Evolutionary conservation across 2,113 vertebrate genomes (phyloP).

Genomic region (Halichoerus grypus): DNA sequence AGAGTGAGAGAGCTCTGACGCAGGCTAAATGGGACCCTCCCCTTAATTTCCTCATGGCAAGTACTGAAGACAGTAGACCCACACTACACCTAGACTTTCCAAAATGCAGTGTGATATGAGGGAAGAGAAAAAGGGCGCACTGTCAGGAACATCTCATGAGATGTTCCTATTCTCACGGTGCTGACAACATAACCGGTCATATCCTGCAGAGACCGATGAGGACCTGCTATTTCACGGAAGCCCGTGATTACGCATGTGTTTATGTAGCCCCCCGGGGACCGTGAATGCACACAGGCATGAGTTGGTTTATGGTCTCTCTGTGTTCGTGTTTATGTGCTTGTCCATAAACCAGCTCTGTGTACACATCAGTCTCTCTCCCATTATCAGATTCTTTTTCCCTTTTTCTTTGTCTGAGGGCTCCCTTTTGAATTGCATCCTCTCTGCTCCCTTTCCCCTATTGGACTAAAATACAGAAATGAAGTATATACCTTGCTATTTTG

Average conservation of each 20-base stretch:
- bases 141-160: background rate
- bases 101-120: background rate
- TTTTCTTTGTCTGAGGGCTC: background rate
- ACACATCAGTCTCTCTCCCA: background rate
- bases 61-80: background rate
- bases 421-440: background rate
- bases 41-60: background rate
- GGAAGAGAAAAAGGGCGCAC: background rate
- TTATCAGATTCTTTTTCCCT: background rate
- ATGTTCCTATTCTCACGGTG: background rate
- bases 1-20: background rate
- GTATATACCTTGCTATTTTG: background rate
- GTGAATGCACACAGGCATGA: background rate
- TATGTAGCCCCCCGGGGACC: background rate
- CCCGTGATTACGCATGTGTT: background rate
- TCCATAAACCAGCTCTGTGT: background rate
- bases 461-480: slow-evolving; percentile 21
- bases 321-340: background rate
- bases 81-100: background rate
- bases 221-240: background rate
- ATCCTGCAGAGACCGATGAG: background rate
- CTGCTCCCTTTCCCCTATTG: background rate
- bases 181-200: background rate
- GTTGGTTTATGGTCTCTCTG: background rate
- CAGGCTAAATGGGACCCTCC: background rate